These are phyloP conservation scores for Cremastobaeus sp. DNA, from an alignment of 2,888 invertebrate genomes.

Conservation along the genomic window DNA sequence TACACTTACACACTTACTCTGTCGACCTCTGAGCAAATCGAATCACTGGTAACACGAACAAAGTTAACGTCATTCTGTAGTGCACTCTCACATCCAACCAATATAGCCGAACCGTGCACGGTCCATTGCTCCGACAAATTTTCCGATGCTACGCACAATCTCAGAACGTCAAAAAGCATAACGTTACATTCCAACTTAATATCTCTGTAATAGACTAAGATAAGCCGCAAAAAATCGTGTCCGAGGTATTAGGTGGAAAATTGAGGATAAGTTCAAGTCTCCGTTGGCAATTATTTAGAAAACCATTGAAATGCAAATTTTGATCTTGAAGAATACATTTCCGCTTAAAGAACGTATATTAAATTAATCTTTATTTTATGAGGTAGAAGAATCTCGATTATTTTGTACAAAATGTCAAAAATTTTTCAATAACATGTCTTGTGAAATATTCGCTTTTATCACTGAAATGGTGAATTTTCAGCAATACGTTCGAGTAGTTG, in stretches of 20 bases:
- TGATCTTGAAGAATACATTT: too few species aligned
- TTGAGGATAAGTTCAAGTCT: not conserved
- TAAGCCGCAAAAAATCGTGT: not conserved
- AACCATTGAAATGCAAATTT: too few species aligned
- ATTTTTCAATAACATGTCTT: too few species aligned
- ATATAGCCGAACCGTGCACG: slow-evolving; percentile 29
- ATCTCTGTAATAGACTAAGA: not conserved
- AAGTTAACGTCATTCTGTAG: slow-evolving; percentile 66
- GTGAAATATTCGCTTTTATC: too few species aligned
- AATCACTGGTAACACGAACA: slow-evolving; percentile 74
- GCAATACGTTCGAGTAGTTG: too few species aligned
- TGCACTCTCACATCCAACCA: slow-evolving; percentile 48
- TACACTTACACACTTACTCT: slow-evolving; percentile 59
- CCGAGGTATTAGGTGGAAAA: not conserved
- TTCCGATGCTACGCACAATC: slow-evolving; percentile 55
- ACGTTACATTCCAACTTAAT: slow-evolving; percentile 27
- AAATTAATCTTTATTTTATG: too few species aligned
- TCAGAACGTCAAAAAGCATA: slow-evolving; percentile 45
- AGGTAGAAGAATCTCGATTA: too few species aligned
- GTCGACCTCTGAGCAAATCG: slow-evolving; percentile 71
- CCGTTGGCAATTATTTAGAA: too few species aligned
- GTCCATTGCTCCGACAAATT: slow-evolving; percentile 52
- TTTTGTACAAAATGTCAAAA: too few species aligned
- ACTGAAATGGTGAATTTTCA: too few species aligned
- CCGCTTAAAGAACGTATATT: too few species aligned